A percentile compares a stretch with the other conserved stretches of the same genome.
Evolutionary conservation across 2,888 invertebrate species (phyloP).

Genomic region (Macrophya alboannulata): DNA sequence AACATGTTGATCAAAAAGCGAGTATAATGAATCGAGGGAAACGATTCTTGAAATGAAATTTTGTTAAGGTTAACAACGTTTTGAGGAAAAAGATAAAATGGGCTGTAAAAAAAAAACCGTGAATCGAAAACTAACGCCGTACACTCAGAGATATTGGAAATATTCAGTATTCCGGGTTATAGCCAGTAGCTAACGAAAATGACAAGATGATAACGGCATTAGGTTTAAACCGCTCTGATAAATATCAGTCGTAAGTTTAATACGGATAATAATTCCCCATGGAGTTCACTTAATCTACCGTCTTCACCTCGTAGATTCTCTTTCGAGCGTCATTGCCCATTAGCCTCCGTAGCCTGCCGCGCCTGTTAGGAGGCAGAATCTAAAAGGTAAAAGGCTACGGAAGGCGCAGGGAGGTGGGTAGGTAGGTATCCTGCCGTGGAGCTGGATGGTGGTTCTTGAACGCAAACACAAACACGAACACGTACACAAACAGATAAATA

Average conservation of each 20-base stretch:
- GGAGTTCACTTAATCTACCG: not conserved
- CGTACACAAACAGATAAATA: not conserved
- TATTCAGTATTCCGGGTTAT: not conserved
- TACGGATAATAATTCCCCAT: not conserved
- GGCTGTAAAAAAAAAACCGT: no score
- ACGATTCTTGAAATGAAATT: not conserved
- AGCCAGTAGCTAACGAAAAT: not conserved
- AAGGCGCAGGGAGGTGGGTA: not conserved
- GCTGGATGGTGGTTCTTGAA: not conserved
- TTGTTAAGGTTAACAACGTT: no score
- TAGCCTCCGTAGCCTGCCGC: not conserved
- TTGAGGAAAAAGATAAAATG: no score
- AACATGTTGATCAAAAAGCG: not conserved
- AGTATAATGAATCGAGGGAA: not conserved
- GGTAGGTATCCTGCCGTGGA: not conserved
- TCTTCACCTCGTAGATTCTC: conserved; percentile 39
- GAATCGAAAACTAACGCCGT: not conserved
- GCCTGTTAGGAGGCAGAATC: conserved; percentile 2
- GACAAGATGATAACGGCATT: conserved; percentile 18
- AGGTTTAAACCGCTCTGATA: not conserved
- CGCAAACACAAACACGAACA: not conserved
- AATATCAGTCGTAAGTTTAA: not conserved
- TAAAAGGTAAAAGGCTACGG: conserved; percentile 18
- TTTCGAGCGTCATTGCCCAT: conserved; percentile 27
- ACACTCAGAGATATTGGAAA: not conserved